These are phyloP conservation scores for Podargus strigoides DNA, from an alignment of 2,797 vertebrate genomes.

Conservation along the genomic window DNA sequence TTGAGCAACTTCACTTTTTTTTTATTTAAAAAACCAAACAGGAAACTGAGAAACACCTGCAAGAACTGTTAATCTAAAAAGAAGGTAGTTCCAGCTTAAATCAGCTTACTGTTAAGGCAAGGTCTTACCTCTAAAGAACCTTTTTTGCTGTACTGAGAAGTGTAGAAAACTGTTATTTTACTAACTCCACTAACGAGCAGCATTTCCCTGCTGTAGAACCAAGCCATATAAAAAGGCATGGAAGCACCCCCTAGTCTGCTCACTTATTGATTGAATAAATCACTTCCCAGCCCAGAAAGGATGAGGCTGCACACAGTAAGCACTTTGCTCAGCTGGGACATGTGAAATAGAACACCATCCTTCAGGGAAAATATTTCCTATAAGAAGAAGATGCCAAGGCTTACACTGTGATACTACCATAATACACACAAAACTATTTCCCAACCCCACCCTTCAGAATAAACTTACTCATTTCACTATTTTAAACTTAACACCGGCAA, in stretches of 20 bases:
- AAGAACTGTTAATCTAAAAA: neutral
- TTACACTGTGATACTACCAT: neutral
- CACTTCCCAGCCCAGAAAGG: neutral
- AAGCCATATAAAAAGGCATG: accelerated
- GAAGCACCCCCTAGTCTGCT: neutral
- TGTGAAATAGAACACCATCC: neutral
- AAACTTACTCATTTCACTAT: accelerated
- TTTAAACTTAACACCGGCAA: neutral
- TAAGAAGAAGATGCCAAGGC: accelerated
- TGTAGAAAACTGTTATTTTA: accelerated
- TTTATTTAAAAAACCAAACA: neutral
- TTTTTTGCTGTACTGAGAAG: neutral
- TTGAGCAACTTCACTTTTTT: constrained; percentile 28
- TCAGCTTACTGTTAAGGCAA: accelerated
- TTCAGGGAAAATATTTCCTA: neutral
- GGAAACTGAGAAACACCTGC: constrained; percentile 9
- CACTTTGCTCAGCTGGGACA: neutral
- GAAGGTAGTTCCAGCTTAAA: neutral
- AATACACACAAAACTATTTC: neutral
- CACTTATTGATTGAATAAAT: neutral
- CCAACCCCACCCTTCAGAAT: accelerated
- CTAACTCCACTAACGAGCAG: no score
- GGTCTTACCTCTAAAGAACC: accelerated
- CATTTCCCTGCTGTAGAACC: neutral
- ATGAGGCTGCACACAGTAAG: accelerated